Percentiles rank a stretch among this genome's conserved stretches.
phyloP scores from a whole-genome alignment of 2,797 vertebrate genomes.

The Onychomys leucogaster region DNA sequence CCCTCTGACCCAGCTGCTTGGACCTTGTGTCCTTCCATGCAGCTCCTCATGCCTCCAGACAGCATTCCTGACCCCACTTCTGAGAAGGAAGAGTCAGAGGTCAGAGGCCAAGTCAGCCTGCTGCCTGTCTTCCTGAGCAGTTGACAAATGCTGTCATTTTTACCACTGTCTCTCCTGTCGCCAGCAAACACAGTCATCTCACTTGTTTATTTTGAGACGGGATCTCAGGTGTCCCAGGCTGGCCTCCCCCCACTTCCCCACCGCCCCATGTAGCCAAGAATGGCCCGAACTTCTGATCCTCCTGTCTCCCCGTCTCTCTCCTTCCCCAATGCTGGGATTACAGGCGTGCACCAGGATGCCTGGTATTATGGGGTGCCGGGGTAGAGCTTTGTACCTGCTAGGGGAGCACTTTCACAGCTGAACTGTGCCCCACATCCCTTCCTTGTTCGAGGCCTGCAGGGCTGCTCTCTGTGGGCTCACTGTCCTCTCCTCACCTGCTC shows the following conservation, averaged over 20 bases:
- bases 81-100: neutral
- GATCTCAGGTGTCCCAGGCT: neutral
- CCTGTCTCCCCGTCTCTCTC: neutral
- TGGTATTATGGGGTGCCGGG: neutral
- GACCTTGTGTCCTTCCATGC: accelerated
- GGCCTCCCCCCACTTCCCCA: neutral
- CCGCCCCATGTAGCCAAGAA: neutral
- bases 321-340: neutral
- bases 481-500: no score
- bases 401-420: neutral
- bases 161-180: no score
- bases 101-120: neutral
- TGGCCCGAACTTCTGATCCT: neutral
- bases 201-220: neutral
- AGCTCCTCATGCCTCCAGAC: neutral
- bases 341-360: neutral
- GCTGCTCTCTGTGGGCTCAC: accelerated
- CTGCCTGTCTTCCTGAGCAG: no score
- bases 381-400: neutral
- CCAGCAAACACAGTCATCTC: neutral
- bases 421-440: neutral
- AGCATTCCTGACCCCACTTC: neutral
- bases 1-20: neutral
- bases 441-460: neutral
- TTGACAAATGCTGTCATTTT: neutral